Conservation (phyloP, 2,113 vertebrate genomes). For the Brachypodius melanocephalos region DNA sequence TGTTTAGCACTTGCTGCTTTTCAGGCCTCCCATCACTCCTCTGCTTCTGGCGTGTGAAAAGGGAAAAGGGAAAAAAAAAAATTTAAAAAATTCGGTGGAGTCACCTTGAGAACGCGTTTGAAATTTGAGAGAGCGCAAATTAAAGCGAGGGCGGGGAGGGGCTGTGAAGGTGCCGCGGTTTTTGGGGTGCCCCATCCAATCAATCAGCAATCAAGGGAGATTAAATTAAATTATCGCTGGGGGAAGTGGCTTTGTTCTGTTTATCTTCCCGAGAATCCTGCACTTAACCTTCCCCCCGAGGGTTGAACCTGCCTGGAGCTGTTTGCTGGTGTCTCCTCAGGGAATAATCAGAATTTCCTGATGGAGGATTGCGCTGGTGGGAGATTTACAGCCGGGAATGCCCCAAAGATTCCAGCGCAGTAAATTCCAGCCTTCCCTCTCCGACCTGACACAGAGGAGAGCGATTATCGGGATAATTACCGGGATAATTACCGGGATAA, state of each 20-base stretch:
- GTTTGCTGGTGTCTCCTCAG: not conserved
- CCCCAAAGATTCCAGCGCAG: not conserved
- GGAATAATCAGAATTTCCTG: constrained; percentile 18
- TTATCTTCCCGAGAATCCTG: not conserved
- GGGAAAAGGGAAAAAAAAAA: not conserved
- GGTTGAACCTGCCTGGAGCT: not conserved
- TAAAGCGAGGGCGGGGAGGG: constrained; percentile 11
- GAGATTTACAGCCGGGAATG: constrained; percentile 11
- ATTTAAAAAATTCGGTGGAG: not conserved
- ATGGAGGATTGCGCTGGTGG: not conserved
- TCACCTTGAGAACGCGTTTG: constrained; percentile 19
- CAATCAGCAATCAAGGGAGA: not conserved
- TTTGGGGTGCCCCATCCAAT: not conserved
- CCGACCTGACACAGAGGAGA: not conserved
- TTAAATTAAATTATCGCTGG: not conserved
- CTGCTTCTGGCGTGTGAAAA: not conserved
- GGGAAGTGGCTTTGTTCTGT: not conserved
- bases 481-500: not conserved
- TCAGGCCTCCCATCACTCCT: not conserved
- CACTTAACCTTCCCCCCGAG: not conserved
- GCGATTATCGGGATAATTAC: not conserved
- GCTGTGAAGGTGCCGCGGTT: not conserved
- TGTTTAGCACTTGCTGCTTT: not conserved
- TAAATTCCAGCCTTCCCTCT: constrained; percentile 26
- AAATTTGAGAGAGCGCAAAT: not conserved